Evolutionary conservation across 1,140 invertebrate species (phyloP).

Genomic region (Acromyrmex echinatior): DNA sequence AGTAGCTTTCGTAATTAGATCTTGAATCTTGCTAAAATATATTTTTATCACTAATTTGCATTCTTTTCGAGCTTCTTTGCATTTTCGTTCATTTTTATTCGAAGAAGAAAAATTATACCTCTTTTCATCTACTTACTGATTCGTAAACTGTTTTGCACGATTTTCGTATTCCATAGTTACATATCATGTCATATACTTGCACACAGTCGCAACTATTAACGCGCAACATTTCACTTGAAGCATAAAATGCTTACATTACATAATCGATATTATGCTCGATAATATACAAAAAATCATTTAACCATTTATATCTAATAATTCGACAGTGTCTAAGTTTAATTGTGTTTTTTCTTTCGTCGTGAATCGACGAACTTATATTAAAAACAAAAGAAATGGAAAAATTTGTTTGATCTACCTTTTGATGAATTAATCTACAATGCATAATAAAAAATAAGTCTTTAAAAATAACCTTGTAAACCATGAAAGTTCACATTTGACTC

Average conservation of each 20-base stretch:
- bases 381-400: conserved; percentile 55
- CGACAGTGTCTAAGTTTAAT: conserved; percentile 3
- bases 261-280: conserved; percentile 1
- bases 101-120: conserved; percentile 13
- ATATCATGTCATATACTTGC: conserved; percentile 28
- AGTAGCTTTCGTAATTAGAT: not conserved
- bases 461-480: conserved; percentile 52
- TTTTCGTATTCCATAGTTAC: not conserved
- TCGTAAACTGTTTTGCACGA: conserved; percentile 16
- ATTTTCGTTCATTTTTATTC: not conserved
- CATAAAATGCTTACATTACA: conserved; percentile 22
- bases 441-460: conserved; percentile 62
- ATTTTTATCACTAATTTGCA: conserved; percentile 13
- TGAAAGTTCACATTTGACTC: conserved; percentile 42
- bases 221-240: conserved; percentile 28
- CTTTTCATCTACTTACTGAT: not conserved
- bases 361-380: conserved; percentile 34
- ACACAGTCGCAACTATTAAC: not conserved
- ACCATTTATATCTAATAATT: not conserved
- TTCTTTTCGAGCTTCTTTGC: not conserved
- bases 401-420: conserved; percentile 10
- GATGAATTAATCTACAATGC: conserved; percentile 50
- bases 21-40: conserved; percentile 13
- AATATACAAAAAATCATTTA: conserved; percentile 18
- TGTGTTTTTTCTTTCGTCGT: not conserved